Conservation (phyloP, 2,888 invertebrate species). For the Standfussiana lucernea region DNA sequence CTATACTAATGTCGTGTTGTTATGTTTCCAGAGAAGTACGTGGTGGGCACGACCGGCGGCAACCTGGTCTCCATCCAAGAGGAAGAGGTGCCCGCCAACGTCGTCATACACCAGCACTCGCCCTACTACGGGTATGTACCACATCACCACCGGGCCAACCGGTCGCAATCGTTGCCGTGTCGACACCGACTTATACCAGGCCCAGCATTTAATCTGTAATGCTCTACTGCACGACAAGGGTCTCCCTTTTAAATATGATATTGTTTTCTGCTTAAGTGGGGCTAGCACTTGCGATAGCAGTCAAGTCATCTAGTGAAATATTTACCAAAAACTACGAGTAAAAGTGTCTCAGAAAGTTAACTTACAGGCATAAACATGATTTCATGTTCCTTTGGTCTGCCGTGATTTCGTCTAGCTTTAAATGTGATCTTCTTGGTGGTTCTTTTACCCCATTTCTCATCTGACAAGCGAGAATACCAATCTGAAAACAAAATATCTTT, state of each 20-base stretch:
- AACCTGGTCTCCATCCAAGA: slow-evolving; percentile 88
- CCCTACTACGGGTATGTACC: slow-evolving; percentile 85
- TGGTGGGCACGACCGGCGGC: slow-evolving; percentile 87
- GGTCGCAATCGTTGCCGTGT: not conserved
- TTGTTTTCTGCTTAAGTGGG: not conserved
- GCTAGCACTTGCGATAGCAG: not conserved
- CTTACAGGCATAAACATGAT: too few relatives aligned
- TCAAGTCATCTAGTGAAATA: not conserved
- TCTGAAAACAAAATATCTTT: not conserved
- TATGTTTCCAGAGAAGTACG: slow-evolving; percentile 86
- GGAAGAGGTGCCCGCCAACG: slow-evolving; percentile 83
- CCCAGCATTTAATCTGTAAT: not conserved
- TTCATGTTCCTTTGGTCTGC: too few relatives aligned
- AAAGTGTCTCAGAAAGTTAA: not conserved
- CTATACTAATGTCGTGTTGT: not conserved
- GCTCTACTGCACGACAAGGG: not conserved
- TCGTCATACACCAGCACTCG: slow-evolving; percentile 83
- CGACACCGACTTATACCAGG: not conserved
- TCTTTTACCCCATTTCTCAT: not conserved
- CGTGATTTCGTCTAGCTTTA: not conserved
- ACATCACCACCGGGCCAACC: not conserved
- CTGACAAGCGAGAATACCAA: not conserved
- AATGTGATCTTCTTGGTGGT: not conserved
- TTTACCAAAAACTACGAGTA: not conserved
- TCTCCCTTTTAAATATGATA: not conserved